phyloP scores from a whole-genome alignment of 2,888 invertebrate genomes.

The Megastigmus dorsalis region DNA sequence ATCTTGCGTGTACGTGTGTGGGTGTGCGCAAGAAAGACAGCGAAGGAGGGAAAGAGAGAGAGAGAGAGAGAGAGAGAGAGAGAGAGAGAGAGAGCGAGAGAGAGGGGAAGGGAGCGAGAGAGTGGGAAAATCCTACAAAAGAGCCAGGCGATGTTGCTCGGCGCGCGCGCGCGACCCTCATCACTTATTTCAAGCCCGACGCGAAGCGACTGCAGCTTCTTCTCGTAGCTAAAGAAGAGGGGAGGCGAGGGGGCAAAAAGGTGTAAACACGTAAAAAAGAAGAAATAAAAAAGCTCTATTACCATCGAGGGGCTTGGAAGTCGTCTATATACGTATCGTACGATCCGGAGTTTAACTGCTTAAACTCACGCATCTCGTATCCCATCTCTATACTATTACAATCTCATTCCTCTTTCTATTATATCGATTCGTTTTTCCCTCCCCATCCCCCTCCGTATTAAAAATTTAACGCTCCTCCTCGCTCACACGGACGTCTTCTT shows the following conservation, averaged over 20 bases:
- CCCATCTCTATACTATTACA: not conserved
- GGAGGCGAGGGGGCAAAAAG: too few species aligned
- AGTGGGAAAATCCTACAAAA: too few species aligned
- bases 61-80: slow-evolving; percentile 12
- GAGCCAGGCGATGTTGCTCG: too few species aligned
- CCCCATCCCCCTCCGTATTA: too few species aligned
- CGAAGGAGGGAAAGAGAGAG: slow-evolving; percentile 4
- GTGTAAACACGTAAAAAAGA: too few species aligned
- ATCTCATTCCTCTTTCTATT: not conserved
- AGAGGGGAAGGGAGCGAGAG: too few species aligned
- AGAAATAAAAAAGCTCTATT: slow-evolving; percentile 54
- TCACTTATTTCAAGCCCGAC: slow-evolving; percentile 33
- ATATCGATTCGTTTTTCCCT: not conserved
- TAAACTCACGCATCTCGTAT: slow-evolving; percentile 14
- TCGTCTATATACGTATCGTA: slow-evolving; percentile 3
- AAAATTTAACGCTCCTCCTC: not conserved
- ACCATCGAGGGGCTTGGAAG: slow-evolving; percentile 39
- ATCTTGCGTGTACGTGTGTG: too few species aligned
- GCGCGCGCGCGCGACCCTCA: slow-evolving; percentile 15
- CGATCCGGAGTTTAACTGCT: slow-evolving; percentile 13
- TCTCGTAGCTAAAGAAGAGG: too few species aligned
- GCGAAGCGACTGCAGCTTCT: too few species aligned
- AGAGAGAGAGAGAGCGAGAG: not conserved
- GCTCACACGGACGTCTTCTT: slow-evolving; percentile 24
- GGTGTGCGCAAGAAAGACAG: not conserved